phyloP scores from a whole-genome alignment of 1,140 invertebrate species.

The Rhopalosiphum maidis region DNA sequence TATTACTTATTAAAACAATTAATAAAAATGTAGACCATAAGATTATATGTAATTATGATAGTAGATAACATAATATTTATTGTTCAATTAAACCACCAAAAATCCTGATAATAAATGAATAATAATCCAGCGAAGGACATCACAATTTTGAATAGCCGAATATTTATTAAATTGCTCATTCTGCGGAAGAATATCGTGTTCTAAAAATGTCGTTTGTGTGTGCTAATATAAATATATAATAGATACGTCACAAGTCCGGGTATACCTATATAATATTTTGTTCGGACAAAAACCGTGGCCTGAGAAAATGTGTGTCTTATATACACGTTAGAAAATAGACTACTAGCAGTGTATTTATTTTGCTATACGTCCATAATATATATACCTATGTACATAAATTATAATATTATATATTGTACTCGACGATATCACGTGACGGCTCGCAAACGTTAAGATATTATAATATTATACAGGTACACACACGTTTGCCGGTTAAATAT shows the following conservation, averaged over 20 bases:
- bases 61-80: too few relatives aligned
- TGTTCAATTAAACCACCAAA: too few relatives aligned
- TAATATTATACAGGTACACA: background rate
- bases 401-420: background rate
- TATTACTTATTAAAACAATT: too few relatives aligned
- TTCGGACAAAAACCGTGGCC: background rate
- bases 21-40: too few relatives aligned
- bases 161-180: too few relatives aligned
- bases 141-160: too few relatives aligned
- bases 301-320: background rate
- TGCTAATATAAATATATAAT: background rate
- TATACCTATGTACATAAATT: background rate
- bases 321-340: background rate
- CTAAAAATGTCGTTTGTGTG: too few relatives aligned
- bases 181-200: too few relatives aligned
- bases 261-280: too few relatives aligned
- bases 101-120: too few relatives aligned
- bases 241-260: background rate
- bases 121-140: too few relatives aligned
- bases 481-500: constrained; percentile 5
- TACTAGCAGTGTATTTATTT: background rate
- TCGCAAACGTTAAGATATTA: constrained; percentile 11
- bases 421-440: background rate
- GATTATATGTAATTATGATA: too few relatives aligned
- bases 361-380: background rate